phyloP scores from a whole-genome alignment of 2,113 vertebrate genomes.

The Rhinolophus sinicus region DNA sequence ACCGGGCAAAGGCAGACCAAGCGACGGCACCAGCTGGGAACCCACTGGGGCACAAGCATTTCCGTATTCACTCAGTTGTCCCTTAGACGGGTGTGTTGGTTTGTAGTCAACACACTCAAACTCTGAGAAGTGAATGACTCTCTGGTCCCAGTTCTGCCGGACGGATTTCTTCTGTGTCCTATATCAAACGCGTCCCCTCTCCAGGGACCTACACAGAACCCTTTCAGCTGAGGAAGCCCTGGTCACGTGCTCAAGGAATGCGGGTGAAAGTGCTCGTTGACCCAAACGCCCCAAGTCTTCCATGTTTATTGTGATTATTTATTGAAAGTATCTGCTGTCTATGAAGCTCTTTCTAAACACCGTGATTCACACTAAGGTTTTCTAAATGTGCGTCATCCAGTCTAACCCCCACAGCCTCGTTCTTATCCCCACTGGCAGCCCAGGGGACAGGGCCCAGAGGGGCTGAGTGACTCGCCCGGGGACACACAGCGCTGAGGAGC shows the following conservation, averaged over 20 bases:
- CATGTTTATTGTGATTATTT: neutral
- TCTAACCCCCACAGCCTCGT: rapidly evolving
- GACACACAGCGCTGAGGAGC: too few species aligned
- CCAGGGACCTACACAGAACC: neutral
- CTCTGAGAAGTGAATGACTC: too few species aligned
- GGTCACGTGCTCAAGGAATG: neutral
- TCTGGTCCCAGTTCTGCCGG: rapidly evolving
- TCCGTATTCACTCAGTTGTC: rapidly evolving
- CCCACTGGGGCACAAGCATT: too few species aligned
- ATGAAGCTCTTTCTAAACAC: neutral
- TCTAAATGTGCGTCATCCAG: rapidly evolving
- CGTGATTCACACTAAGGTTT: rapidly evolving
- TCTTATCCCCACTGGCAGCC: neutral
- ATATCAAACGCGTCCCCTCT: too few species aligned
- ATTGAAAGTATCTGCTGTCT: neutral
- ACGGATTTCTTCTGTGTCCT: neutral
- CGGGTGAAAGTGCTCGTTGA: neutral
- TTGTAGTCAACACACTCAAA: rapidly evolving
- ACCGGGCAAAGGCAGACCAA: neutral
- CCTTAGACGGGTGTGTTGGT: rapidly evolving
- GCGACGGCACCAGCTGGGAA: rapidly evolving
- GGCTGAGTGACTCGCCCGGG: neutral
- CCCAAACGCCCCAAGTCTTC: neutral
- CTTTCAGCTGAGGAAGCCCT: too few species aligned
- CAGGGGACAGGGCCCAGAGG: neutral